A percentile compares a stretch with the other conserved stretches of the same genome.
Conservation (phyloP, 2,888 invertebrate genomes). For the Coenonympha arcania region DNA sequence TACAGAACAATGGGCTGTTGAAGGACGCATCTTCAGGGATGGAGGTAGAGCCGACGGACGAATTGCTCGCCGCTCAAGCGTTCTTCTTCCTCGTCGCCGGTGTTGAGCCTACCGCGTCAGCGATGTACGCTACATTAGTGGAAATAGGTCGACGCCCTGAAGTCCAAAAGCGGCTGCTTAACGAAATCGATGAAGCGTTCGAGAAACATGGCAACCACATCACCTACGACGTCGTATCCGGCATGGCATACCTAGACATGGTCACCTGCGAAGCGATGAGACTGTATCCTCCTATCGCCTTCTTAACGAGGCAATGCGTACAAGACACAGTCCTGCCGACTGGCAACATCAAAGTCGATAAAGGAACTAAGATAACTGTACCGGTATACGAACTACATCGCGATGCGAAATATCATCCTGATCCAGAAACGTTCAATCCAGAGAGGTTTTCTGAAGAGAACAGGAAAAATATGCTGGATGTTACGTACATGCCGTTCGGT, state of each 20-base stretch:
- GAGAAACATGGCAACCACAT: constrained; percentile 35
- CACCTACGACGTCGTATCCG: constrained; percentile 38
- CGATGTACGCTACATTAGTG: constrained; percentile 41
- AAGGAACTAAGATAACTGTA: constrained; percentile 43
- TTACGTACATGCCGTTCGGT: constrained; percentile 59
- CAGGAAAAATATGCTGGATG: constrained; percentile 36
- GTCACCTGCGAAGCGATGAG: constrained; percentile 45
- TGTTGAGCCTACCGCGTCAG: constrained; percentile 50
- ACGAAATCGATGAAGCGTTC: constrained; percentile 45
- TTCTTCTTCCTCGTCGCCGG: constrained; percentile 59
- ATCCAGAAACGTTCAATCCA: constrained; percentile 63
- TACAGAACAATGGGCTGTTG: constrained; percentile 46
- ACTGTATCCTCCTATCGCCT: constrained; percentile 46
- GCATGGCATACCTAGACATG: constrained; percentile 49
- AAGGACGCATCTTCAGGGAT: constrained; percentile 39
- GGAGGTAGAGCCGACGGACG: constrained; percentile 48
- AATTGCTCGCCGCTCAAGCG: constrained; percentile 47
- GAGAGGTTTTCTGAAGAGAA: constrained; percentile 43
- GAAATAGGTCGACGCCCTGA: constrained; percentile 49
- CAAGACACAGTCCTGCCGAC: constrained; percentile 43
- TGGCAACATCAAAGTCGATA: constrained; percentile 46
- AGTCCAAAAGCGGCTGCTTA: constrained; percentile 40
- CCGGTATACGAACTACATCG: constrained; percentile 52
- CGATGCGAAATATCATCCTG: constrained; percentile 53
- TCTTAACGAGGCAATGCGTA: constrained; percentile 39